Base-by-base conservation (phyloP, 2,888 invertebrate genomes). In the Epirrhoe alternata region DNA sequence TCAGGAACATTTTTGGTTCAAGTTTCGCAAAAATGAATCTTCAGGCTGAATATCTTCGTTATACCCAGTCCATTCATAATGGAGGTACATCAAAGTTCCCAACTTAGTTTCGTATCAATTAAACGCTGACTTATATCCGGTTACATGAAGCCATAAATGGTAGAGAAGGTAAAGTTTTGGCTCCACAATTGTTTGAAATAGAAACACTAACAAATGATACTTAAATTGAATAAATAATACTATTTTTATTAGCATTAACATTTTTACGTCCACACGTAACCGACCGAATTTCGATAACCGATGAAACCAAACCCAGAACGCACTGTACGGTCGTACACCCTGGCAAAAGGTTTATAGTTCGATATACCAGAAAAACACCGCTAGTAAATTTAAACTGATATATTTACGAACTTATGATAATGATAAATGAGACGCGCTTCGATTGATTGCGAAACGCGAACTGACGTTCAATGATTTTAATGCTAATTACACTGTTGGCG, bases 21-120 rank as follows among this genome's bases (percentile, higher is more conserved):
- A 66, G 61, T 70, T 74, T 66, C 63, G 57, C 64, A 59, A 72
- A 60, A 24, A 65, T 61, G 61, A 57, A 58, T 54, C 61, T 45
- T 53, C 16, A 58, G 70, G 73, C 77, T 88, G 88, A 88, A 88
- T 88, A 80, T 86, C 80, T 83, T 87, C 86, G 86, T 89, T 86
- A 89, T 79, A 77, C 81, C 79, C 75, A 79, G 79, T 77, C 80
- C 81, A 85, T 85, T 83, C 83, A 88, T 87, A 85, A 87, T 85
- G 79, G 80, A 87, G 83, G 75, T 81, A 80, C 76, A 77, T 77
- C 77, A 77, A 77, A 74, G 78, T 81, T 71, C 59, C 72, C 83
- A 86, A 87, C 85, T 83, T 79, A 85, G 81, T 88, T 88, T 70
- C 66, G 71, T 75, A 77, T 77, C 84, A 88, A 88, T 88, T 86